Percentiles rank a stretch among this genome's conserved stretches.
Evolutionary conservation across 2,888 invertebrate species (phyloP).

Genomic region (Acronicta alni): DNA sequence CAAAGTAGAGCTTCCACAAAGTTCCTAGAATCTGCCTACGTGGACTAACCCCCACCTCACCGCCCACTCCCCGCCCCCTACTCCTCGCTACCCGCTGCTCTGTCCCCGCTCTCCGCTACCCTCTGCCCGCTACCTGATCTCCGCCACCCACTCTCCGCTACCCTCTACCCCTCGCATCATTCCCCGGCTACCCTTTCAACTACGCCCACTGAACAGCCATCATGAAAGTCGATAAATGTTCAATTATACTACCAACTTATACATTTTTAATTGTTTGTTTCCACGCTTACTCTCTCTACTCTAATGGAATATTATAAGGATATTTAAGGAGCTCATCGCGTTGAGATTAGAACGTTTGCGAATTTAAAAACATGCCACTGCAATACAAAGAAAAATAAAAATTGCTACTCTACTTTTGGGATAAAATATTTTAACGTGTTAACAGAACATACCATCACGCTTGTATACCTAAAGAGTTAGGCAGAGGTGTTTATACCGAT

Average conservation of each 20-base stretch:
- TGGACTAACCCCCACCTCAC: conserved; percentile 16
- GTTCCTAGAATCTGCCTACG: conserved; percentile 54
- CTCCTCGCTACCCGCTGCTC: not conserved
- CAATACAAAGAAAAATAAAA: no score
- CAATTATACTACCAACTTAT: conserved; percentile 12
- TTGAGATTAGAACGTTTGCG: no score
- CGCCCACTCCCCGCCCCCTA: not conserved
- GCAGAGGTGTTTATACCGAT: no score
- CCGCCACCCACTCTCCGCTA: not conserved
- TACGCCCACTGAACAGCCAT: conserved; percentile 8
- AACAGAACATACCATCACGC: no score
- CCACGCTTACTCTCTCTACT: not conserved
- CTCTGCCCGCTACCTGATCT: no score
- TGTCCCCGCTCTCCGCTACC: not conserved
- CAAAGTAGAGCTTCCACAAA: conserved; percentile 36
- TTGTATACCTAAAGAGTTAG: no score
- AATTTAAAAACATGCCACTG: no score
- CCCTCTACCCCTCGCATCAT: conserved; percentile 3
- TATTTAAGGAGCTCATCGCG: not conserved
- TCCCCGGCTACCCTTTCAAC: not conserved
- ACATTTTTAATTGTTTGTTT: not conserved
- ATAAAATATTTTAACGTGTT: no score
- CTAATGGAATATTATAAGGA: not conserved
- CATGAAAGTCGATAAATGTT: conserved; percentile 20
- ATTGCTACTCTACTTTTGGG: no score